Evolutionary conservation across 2,797 vertebrate genomes (phyloP), one percentile per base, ranked within the genome.

Genomic region (Rhynchotus rufescens): DNA sequence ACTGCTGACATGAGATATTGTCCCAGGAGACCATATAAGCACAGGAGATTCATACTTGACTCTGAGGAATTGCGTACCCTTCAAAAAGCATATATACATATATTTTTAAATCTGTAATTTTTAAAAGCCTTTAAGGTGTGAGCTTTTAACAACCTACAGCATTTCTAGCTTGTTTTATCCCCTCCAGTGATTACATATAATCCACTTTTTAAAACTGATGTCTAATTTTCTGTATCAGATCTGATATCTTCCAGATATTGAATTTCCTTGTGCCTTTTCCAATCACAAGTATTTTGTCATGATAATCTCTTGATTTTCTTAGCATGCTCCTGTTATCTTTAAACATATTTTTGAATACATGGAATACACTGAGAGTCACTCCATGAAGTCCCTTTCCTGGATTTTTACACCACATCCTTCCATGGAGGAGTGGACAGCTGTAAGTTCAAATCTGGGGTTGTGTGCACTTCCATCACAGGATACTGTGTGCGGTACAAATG

Each of bases 21-120:
- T 10, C 16, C 28, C 11, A 4, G 5, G 1, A 5, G 59, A 23
- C 26, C 5, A 9, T 7, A 9, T 1, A 3, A 36, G 15, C 34
- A 57, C 6, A 4, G 3, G 45, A 69, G 49, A 26, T 28, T 9
- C 38, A 28, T 32, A 28, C 26, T 44, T 42, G 74, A 12, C 15
- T 66, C 38, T 3, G n/a, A 34, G 21, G 12, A 34, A 49, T 30
- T 28, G 34, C 30, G 49, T 51, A 62, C 15, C 26, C 12, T 26
- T 19, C 16, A 52, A 32, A 75, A 34, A 19, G 23, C 22, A 51
- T 51, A 49, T 49, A 49, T 25, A 47, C 23, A 49, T 49, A 47
- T 47, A 5, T 51, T 8, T 15, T 34, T 45, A 34, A n/a, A 68
- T 5, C 15, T 12, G 25, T 13, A 56, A n/a, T 56, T 56, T 56